These are phyloP conservation scores for Melierax canorus DNA, from an alignment of 2,113 vertebrate species.

Conservation along the genomic window DNA sequence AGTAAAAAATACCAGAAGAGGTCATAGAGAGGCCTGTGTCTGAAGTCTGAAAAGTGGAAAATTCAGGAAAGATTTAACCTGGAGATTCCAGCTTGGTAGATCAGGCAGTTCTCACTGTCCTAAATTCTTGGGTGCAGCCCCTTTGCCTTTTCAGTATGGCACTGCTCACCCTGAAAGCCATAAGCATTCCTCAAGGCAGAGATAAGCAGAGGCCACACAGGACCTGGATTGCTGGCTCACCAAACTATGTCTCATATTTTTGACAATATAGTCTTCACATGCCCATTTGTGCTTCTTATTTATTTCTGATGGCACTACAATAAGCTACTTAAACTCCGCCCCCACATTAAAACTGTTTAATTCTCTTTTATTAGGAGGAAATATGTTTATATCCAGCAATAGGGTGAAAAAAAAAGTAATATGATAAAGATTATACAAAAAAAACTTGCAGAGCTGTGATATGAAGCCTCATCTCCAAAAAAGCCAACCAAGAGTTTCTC, in stretches of 20 bases:
- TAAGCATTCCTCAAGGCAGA: not conserved
- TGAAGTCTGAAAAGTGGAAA: not conserved
- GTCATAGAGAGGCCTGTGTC: not conserved
- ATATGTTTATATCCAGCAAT: not conserved
- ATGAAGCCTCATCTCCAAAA: not conserved
- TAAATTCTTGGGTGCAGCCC: not conserved
- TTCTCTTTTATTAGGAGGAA: not conserved
- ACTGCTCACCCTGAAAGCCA: not conserved
- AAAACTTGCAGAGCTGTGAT: not conserved
- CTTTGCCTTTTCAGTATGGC: not conserved
- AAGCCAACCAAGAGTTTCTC: not conserved
- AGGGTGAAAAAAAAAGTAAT: not conserved
- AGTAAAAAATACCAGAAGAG: not conserved
- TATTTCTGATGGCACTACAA: not conserved
- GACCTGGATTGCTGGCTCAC: not conserved
- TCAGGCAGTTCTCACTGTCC: not conserved
- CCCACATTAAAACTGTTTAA: not conserved
- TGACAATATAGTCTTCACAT: not conserved
- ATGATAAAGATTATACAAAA: not conserved
- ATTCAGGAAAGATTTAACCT: not conserved
- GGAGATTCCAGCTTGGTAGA: not conserved
- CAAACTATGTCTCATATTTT: fast-evolving
- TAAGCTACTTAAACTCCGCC: not conserved
- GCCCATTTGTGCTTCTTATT: not conserved
- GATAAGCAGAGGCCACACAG: not conserved